Percentiles rank a stretch among this genome's conserved stretches.
These are phyloP conservation scores for Netelia melanura DNA, from an alignment of 2,888 invertebrate genomes.

Conservation along the genomic window DNA sequence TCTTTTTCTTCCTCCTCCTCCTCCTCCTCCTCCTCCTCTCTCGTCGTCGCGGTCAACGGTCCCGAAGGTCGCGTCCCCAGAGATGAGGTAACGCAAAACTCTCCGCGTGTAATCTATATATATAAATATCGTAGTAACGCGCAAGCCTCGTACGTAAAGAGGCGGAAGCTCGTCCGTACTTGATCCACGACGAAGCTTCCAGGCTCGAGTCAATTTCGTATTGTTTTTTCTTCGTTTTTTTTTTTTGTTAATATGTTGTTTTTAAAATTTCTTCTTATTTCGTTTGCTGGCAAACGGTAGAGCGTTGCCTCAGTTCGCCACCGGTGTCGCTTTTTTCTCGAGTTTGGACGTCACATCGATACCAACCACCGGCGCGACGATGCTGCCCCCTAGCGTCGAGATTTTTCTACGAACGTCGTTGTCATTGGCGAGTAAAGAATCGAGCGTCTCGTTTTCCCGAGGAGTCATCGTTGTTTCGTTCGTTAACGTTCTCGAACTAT, in stretches of 20 bases:
- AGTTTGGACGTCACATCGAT: slow-evolving; percentile 24
- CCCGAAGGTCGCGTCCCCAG: slow-evolving; percentile 63
- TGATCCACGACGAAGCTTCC: background rate
- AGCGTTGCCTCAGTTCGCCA: background rate
- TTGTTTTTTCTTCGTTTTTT: background rate
- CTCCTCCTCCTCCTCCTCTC: background rate
- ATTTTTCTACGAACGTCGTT: background rate
- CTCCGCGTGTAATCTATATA: background rate
- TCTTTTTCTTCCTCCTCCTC: slow-evolving; percentile 41
- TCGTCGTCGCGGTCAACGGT: slow-evolving; percentile 61
- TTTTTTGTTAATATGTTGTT: background rate
- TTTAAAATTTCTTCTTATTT: no score
- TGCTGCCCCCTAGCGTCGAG: background rate
- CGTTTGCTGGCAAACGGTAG: background rate
- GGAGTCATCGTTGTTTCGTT: slow-evolving; percentile 35
- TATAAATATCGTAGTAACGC: background rate
- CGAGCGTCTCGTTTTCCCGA: slow-evolving; percentile 39
- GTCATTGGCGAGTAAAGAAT: slow-evolving; percentile 19
- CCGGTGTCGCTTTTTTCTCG: background rate
- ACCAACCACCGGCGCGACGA: slow-evolving; percentile 15
- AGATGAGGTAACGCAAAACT: slow-evolving; percentile 46
- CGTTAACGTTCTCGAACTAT: background rate
- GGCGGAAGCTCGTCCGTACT: background rate
- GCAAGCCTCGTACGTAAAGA: background rate
- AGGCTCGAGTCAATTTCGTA: background rate